Evolutionary conservation across 2,113 vertebrate genomes (phyloP), one percentile per base, ranked within the genome.

Genomic region (Anoplopoma fimbria): DNA sequence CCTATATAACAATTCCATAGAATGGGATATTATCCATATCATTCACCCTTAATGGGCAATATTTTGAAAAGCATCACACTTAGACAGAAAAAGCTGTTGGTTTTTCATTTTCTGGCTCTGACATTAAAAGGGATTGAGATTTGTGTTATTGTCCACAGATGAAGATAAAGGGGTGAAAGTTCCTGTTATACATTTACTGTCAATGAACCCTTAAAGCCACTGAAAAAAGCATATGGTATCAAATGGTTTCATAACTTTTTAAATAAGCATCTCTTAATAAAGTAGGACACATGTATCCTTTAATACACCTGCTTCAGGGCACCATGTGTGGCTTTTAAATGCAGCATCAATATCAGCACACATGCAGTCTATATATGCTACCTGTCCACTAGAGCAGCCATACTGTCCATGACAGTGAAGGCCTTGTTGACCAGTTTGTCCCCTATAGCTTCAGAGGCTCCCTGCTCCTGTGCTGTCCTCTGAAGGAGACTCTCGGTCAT

Each of bases 351-450:
- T 31, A 6, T 17, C 8, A 64, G 27, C 57, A 47, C 23, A 40
- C 1, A 0, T 62, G 42, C 29, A 62, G 40, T 53, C n/a, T n/a
- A n/a, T n/a, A n/a, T n/a, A 5, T 75, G 29, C 85, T 91, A 95
- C 91, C 90, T 90, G 57, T 90, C 82, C 68, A 94, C 85, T 1
- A 93, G 75, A 8, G 65, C 58, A 36, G 75, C 87, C 71, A 95
- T 94, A 4, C 55, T 84, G 29, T 94, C 92, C 85, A 95, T 89
- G 10, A 94, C 8, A 4, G 79, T 34, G 40, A 91, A 77, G 0
- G 92, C 88, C 77, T 79, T 94, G 76, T 73, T 88, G 57, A 87
- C 75, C 71, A 95, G 78, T 84, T 90, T 93, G 70, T 93, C 91
- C 34, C 81, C 85, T 0, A 82, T 5, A 2, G 74, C 83, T 25